Percentiles rank a stretch among this genome's conserved stretches.
Evolutionary conservation across 2,888 invertebrate genomes (phyloP).

Genomic region (Dendrolimus houi): DNA sequence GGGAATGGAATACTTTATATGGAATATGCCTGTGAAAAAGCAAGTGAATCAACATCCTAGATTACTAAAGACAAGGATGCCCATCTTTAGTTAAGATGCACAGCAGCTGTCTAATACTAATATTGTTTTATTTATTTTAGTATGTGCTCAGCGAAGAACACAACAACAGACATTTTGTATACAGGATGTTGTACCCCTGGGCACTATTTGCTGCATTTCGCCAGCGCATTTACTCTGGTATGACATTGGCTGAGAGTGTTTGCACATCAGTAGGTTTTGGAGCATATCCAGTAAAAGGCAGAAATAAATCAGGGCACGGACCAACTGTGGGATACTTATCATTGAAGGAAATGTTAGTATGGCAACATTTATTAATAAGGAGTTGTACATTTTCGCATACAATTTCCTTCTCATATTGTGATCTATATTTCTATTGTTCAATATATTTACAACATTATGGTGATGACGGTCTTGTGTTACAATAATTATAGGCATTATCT

Average conservation of each 20-base stretch:
- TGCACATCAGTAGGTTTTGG: conserved; percentile 94
- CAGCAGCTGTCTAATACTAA: too few relatives aligned
- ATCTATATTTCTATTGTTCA: too few relatives aligned
- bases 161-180: conserved; percentile 81
- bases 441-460: too few relatives aligned
- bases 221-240: conserved; percentile 92
- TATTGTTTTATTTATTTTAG: conserved; percentile 68
- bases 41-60: too few relatives aligned
- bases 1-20: too few relatives aligned
- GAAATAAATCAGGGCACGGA: conserved; percentile 88
- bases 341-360: conserved; percentile 75
- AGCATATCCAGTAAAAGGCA: conserved; percentile 87
- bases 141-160: conserved; percentile 89
- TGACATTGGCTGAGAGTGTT: conserved; percentile 94
- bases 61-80: too few relatives aligned
- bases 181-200: conserved; percentile 90
- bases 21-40: too few relatives aligned
- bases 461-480: too few relatives aligned
- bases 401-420: too few relatives aligned
- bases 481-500: too few relatives aligned
- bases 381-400: too few relatives aligned
- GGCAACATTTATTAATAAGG: background rate
- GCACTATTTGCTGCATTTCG: conserved; percentile 92
- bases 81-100: too few relatives aligned
- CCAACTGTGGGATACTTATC: conserved; percentile 84